Base-by-base conservation (phyloP, 1,140 invertebrate genomes). In the Drosophila bifasciata region DNA sequence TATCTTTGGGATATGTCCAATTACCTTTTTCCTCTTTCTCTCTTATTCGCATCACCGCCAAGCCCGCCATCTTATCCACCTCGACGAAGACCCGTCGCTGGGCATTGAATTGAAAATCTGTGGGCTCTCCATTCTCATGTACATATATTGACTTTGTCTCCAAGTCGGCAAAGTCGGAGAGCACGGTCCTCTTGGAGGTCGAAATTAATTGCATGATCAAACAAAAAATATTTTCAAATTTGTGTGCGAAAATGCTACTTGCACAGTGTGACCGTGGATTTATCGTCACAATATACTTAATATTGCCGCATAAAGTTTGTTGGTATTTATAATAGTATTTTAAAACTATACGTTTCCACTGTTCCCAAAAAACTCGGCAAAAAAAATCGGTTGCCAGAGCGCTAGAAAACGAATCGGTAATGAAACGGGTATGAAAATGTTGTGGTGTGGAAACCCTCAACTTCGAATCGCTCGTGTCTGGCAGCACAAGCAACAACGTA, bases 81-180 rank as follows among this genome's bases (percentile, higher is more conserved):
- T 90, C 85, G 8, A 91, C 71, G 23, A 91, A 90, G 32, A 90
- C 71, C 39, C 76, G 68, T 5, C 68, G 69, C 21, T 77, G 66
- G n/a, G 72, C 70, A 55, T 88, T 90, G 28, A 91, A 90, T 44
- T 91, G 88, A 58, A 91, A 91, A 23, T 91, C 90, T 8, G 74
- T 76, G 6, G 71, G 40, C 21, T 90, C 90, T 1, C 72, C 86
- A 49, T 80, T 77, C 5, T 75, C 44, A 52, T 91, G 88, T 7
- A 60, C 51, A 68, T 79, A 91, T 23, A 59, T 72, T 0, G 80
- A 91, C 48, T 81, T 90, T 1, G 81, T 88, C 55, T 90, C 85
- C n/a, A 91, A 61, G 51, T 89, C 78, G 3, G 68, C 79, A 44
- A 91, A 91, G 64, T 90, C 88, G 1, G 90, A 91, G 3, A 91